A percentile compares a stretch with the other conserved stretches of the same genome.
phyloP scores from a whole-genome alignment of 2,888 invertebrate genomes.

The Ernsta delagoae region DNA sequence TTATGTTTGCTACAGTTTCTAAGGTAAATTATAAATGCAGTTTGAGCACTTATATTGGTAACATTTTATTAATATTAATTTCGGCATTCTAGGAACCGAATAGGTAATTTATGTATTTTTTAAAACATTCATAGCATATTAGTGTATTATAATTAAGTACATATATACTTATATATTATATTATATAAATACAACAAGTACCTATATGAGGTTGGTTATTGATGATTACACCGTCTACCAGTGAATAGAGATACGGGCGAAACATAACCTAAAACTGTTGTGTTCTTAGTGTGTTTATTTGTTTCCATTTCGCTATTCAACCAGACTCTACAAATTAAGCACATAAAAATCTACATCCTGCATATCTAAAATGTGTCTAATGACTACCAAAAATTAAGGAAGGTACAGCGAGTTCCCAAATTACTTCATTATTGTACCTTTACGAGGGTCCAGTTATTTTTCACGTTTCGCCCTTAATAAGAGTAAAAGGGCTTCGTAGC shows the following conservation, averaged over 20 bases:
- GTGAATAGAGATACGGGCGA: not conserved
- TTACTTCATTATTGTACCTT: slow-evolving; percentile 34
- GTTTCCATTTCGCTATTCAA: not conserved
- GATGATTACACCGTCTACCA: too few species aligned
- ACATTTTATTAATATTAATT: not conserved
- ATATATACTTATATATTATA: too few species aligned
- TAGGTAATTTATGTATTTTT: not conserved
- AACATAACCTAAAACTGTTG: not conserved
- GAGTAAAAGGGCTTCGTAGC: slow-evolving; percentile 23
- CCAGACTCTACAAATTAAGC: slow-evolving; percentile 12
- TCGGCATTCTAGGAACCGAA: not conserved
- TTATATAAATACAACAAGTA: too few species aligned
- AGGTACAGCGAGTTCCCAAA: slow-evolving; percentile 29
- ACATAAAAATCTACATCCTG: slow-evolving; percentile 18
- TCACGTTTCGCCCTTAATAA: slow-evolving; percentile 30
- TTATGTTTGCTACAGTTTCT: slow-evolving; percentile 5
- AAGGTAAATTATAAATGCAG: not conserved
- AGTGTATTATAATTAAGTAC: not conserved
- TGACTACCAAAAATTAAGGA: slow-evolving; percentile 24
- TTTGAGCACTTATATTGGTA: not conserved
- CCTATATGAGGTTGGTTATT: too few species aligned
- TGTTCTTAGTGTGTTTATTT: not conserved
- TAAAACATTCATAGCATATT: not conserved
- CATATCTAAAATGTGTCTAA: slow-evolving; percentile 16
- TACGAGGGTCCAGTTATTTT: slow-evolving; percentile 30